phyloP scores from a whole-genome alignment of 1,140 invertebrate genomes.

The Drosophila fuyamai region DNA sequence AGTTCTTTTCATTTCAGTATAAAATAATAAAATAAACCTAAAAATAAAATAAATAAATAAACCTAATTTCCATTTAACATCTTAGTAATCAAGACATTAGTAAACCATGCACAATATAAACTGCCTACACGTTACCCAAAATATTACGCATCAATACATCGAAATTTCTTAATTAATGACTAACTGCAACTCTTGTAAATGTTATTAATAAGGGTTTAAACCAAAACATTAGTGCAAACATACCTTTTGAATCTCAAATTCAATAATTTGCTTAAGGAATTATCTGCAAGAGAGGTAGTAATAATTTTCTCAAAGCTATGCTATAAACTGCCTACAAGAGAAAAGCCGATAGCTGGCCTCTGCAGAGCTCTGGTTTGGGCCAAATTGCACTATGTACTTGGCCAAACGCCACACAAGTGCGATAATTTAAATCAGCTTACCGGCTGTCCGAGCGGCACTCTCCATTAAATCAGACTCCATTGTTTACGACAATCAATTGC shows the following conservation, averaged over 20 bases:
- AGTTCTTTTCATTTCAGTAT: too few relatives aligned
- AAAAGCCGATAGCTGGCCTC: conserved; percentile 1
- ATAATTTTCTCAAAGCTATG: conserved; percentile 21
- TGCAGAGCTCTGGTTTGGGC: background rate
- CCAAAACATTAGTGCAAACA: background rate
- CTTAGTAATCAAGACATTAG: too few relatives aligned
- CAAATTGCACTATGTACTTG: conserved; percentile 11
- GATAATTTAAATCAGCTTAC: conserved; percentile 48
- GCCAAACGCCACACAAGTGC: conserved; percentile 14
- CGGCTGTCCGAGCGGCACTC: conserved; percentile 31
- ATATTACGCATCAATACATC: background rate
- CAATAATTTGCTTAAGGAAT: conserved; percentile 11
- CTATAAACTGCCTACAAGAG: conserved; percentile 13
- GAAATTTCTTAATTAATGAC: background rate
- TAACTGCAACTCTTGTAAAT: background rate
- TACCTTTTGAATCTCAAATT: background rate
- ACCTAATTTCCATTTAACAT: too few relatives aligned
- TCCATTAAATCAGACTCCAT: conserved; percentile 61
- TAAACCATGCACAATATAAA: too few relatives aligned
- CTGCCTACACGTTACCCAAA: too few relatives aligned
- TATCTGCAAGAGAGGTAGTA: conserved; percentile 9
- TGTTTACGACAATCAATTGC: conserved; percentile 73
- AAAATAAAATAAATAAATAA: too few relatives aligned
- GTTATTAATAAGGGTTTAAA: background rate
- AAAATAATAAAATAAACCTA: too few relatives aligned